Conservation (phyloP, 1,140 invertebrate species). For the Drosophila punjabiensis region DNA sequence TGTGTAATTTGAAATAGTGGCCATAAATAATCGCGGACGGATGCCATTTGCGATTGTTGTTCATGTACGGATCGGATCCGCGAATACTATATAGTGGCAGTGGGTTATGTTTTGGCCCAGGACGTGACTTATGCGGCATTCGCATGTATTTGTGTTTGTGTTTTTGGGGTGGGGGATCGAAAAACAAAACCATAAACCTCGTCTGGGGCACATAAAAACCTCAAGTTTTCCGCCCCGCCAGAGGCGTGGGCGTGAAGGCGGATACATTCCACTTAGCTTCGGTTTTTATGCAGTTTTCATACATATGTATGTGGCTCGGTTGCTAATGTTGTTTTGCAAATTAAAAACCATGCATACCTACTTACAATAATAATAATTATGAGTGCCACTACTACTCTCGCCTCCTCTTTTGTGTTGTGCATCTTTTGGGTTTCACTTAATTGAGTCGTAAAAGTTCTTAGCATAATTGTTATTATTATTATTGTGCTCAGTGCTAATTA, state of each 20-base stretch:
- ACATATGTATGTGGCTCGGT: neutral
- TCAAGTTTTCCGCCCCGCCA: slow-evolving; percentile 38
- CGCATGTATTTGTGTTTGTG: slow-evolving; percentile 6
- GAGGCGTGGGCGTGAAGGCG: slow-evolving; percentile 44
- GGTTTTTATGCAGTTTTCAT: slow-evolving; percentile 65
- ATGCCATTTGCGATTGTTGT: slow-evolving; percentile 44
- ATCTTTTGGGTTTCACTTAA: slow-evolving; percentile 49
- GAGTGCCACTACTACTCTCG: slow-evolving; percentile 1
- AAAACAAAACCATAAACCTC: slow-evolving; percentile 81
- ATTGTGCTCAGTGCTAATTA: slow-evolving; percentile 42
- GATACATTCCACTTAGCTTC: slow-evolving; percentile 57
- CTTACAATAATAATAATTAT: slow-evolving; percentile 29
- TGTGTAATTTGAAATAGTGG: slow-evolving; percentile 51
- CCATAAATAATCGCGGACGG: slow-evolving; percentile 48
- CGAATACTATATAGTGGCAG: slow-evolving; percentile 22
- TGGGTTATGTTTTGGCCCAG: slow-evolving; percentile 57
- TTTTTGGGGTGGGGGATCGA: slow-evolving; percentile 7
- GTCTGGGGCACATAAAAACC: slow-evolving; percentile 66
- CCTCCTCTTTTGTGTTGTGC: slow-evolving; percentile 32
- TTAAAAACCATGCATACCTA: slow-evolving; percentile 24
- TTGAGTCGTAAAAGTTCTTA: slow-evolving; percentile 75
- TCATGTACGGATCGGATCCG: slow-evolving; percentile 32
- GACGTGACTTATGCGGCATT: slow-evolving; percentile 73
- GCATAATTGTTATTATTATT: slow-evolving; percentile 67
- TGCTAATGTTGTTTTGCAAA: slow-evolving; percentile 37